phyloP scores from a whole-genome alignment of 2,113 vertebrate genomes.

The Todiramphus chloris region DNA sequence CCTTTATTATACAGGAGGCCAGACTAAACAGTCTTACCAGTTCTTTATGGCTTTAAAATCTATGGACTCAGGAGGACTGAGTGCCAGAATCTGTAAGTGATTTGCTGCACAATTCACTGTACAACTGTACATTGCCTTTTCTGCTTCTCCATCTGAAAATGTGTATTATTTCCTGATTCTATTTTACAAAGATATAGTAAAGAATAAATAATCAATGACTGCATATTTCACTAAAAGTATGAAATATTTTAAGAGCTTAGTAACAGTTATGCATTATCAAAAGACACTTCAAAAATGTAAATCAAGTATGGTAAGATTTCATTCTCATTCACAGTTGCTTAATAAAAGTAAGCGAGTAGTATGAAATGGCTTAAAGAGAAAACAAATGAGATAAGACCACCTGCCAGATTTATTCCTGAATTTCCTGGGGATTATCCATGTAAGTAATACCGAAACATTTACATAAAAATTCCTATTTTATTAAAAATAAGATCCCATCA shows the following conservation, averaged over 20 bases:
- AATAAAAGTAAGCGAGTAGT: background rate
- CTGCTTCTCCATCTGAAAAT: background rate
- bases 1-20: background rate
- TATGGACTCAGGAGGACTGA: background rate
- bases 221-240: background rate
- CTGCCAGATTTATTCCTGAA: background rate
- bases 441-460: background rate
- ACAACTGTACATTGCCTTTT: background rate
- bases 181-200: background rate
- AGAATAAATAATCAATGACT: background rate
- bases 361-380: background rate
- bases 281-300: background rate
- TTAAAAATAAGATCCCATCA: background rate
- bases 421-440: background rate
- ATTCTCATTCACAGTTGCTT: background rate
- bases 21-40: background rate
- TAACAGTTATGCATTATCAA: background rate
- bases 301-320: background rate
- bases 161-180: background rate
- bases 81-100: background rate
- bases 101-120: background rate
- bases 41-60: background rate
- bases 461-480: background rate
- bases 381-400: background rate
- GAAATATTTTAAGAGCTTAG: background rate